Percentiles rank a stretch among this genome's conserved stretches.
Evolutionary conservation across 2,888 invertebrate species (phyloP).

Genomic region (Acronicta leporina): DNA sequence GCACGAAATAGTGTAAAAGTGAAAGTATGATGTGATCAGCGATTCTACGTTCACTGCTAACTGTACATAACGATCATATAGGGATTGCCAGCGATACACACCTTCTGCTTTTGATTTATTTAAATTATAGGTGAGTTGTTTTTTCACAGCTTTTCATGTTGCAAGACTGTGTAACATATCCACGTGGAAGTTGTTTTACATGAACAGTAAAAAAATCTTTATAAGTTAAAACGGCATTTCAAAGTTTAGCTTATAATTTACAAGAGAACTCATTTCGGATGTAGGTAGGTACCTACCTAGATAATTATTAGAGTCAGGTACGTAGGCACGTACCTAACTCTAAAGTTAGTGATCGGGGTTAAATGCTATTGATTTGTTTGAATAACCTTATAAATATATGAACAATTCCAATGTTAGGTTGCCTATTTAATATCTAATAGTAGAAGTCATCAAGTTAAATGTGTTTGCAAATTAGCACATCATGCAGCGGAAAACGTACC

Average conservation of each 20-base stretch:
- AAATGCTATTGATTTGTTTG: conserved; percentile 59
- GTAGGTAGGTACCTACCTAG: too few species aligned
- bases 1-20: conserved; percentile 85
- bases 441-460: conserved; percentile 3
- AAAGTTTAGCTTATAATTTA: background rate
- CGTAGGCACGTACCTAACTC: conserved; percentile 3
- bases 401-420: conserved; percentile 17
- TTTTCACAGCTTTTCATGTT: background rate
- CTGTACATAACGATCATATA: conserved; percentile 57
- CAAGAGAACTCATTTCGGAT: conserved; percentile 35
- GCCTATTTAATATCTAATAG: conserved; percentile 19
- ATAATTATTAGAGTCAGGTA: too few species aligned
- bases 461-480: conserved; percentile 14
- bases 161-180: background rate
- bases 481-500: conserved; percentile 15
- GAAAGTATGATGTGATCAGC: conserved; percentile 85
- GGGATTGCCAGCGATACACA: conserved; percentile 23
- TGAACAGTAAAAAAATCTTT: background rate
- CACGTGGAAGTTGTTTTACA: background rate
- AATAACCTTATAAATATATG: conserved; percentile 33
- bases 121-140: background rate
- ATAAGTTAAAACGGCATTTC: too few species aligned
- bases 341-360: conserved; percentile 56
- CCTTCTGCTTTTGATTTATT: conserved; percentile 8
- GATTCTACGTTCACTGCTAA: conserved; percentile 57